A percentile compares a stretch with the other conserved stretches of the same genome.
Conservation (phyloP, 2,797 vertebrate genomes). For the Vipera latastei region DNA sequence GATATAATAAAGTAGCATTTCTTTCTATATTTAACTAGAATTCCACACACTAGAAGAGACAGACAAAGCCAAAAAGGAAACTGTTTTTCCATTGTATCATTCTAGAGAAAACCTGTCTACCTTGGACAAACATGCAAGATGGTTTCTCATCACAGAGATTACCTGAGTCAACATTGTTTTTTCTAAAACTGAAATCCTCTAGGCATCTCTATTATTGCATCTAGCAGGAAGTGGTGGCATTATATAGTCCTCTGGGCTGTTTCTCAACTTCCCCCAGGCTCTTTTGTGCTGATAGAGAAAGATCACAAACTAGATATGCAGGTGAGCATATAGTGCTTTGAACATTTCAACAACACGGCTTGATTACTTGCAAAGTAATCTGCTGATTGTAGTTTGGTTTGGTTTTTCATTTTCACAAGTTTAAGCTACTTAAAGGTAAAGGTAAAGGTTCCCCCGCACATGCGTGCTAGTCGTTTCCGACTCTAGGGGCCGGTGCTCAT, state of each 20-base stretch:
- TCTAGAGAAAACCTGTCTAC: neutral
- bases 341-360: neutral
- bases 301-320: neutral
- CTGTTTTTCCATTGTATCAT: neutral
- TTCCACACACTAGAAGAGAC: neutral
- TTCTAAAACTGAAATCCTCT: neutral
- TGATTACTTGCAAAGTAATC: neutral
- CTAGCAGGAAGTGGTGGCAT: neutral
- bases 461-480: too few species aligned
- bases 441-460: too few species aligned
- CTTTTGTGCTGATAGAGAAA: neutral
- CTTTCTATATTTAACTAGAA: neutral
- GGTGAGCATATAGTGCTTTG: neutral
- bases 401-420: neutral
- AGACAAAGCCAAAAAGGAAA: neutral
- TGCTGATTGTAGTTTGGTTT: neutral
- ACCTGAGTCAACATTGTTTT: neutral
- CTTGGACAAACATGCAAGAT: neutral
- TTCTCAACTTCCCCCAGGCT: neutral
- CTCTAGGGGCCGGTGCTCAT: too few species aligned
- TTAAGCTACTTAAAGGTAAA: too few species aligned
- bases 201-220: too few species aligned
- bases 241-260: neutral
- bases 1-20: neutral
- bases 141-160: neutral